Evolutionary conservation across 1,140 invertebrate genomes (phyloP).

Genomic region (Leptoteleia sp.): DNA sequence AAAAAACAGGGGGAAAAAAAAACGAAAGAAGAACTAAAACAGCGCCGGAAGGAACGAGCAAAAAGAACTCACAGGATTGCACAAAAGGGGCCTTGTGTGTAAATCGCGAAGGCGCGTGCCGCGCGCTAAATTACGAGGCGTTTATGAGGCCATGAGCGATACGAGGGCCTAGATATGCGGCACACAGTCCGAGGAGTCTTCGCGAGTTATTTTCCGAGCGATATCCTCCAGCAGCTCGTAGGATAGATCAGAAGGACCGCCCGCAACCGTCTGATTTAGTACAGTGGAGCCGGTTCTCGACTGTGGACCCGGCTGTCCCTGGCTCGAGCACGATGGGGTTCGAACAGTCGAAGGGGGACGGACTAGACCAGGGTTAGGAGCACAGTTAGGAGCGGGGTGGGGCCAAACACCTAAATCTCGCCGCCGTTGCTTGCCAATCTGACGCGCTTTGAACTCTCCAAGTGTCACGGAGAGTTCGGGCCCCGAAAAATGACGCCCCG

Average conservation of each 20-base stretch:
- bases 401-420: slow-evolving; percentile 71
- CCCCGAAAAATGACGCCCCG: slow-evolving; percentile 46
- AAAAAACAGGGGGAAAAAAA: slow-evolving; percentile 1
- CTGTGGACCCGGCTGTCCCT: slow-evolving; percentile 63
- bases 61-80: slow-evolving; percentile 11
- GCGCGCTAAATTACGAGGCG: slow-evolving; percentile 78
- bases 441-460: slow-evolving; percentile 51
- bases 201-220: slow-evolving; percentile 76
- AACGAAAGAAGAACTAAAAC: too few relatives aligned
- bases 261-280: slow-evolving; percentile 81
- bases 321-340: slow-evolving; percentile 71
- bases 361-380: slow-evolving; percentile 72
- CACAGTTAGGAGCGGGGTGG: slow-evolving; percentile 70
- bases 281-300: slow-evolving; percentile 73
- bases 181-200: slow-evolving; percentile 75
- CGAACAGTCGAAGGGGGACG: slow-evolving; percentile 72
- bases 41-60: too few relatives aligned
- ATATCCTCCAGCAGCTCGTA: slow-evolving; percentile 63
- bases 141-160: slow-evolving; percentile 80
- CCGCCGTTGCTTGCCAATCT: slow-evolving; percentile 68
- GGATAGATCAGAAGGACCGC: slow-evolving; percentile 81
- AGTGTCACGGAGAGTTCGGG: slow-evolving; percentile 42
- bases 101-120: slow-evolving; percentile 75
- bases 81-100: slow-evolving; percentile 24
- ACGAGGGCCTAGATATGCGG: slow-evolving; percentile 53